Evolutionary conservation across 2,888 invertebrate species (phyloP), one percentile per base, ranked within the genome.

Genomic region (Hipparchia semele): DNA sequence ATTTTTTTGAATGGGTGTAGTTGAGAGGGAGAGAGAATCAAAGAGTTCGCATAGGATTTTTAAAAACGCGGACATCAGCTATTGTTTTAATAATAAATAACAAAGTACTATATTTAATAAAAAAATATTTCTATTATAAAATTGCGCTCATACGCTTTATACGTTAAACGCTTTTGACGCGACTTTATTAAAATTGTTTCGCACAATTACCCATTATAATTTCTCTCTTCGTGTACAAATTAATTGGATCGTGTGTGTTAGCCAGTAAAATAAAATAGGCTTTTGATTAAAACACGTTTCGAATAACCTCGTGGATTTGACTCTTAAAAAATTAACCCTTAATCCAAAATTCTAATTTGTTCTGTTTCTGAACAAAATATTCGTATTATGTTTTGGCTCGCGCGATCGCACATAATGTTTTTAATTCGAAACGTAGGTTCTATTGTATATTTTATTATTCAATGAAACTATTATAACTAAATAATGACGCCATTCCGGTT

Each of bases 221-320:
- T 66, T 73, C 70, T 66, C 61, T 46, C 67, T 70, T 66, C 68
- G 65, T 53, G 70, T 61, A 67, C 70, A 56, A 73, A 70, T 73
- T 70, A 70, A 73, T 73, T 73, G 70, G 70, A 9, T 13, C 67
- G 70, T 65, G 67, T 73, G 58, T 58, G 56, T 46, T 54, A 39
- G 13, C 46, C 69, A 54, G 53, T 65, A 60, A 65, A 69, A 73
- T 70, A 65, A 73, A 73, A 73, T 72, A 58, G 72, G 68, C 39
- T 72, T 73, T 69, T 73, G 69, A 73, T 73, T 73, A 70, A 73
- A 73, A 73, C 73, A 73, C 69, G 70, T 73, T 70, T 54, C 65
- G 54, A 66, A 73, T 70, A 68, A 58, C 68, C 46, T 33, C 46
- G 53, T 54, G 65, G 70, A 60, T 72, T 68, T 69, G 72, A 72